Evolutionary conservation across 2,888 invertebrate species (phyloP).

Genomic region (Drosophila emarginata): DNA sequence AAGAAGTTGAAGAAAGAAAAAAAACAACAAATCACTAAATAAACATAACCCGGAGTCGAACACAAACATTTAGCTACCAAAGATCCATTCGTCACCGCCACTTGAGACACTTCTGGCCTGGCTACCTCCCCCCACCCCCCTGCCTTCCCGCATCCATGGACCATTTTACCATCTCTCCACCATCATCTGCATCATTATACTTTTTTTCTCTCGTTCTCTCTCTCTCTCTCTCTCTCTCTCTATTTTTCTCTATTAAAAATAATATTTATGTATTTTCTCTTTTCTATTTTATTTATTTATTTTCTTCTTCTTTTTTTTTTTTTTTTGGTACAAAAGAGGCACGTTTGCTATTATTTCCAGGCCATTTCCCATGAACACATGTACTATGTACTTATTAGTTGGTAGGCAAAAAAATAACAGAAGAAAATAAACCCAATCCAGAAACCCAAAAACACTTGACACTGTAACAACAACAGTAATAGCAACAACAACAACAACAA

Average conservation of each 20-base stretch:
- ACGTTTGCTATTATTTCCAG: conserved; percentile 75
- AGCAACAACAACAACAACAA: conserved; percentile 31
- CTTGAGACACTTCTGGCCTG: conserved; percentile 63
- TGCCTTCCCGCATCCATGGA: too few species aligned
- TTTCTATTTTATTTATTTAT: conserved; percentile 39
- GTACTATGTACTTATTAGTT: conserved; percentile 50
- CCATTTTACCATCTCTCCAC: not conserved
- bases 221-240: not conserved
- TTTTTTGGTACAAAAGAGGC: conserved; percentile 47
- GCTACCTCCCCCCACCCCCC: not conserved
- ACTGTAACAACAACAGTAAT: conserved; percentile 45
- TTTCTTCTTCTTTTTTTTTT: conserved; percentile 46
- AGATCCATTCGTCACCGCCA: conserved; percentile 54
- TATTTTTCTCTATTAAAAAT: conserved; percentile 59
- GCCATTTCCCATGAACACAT: conserved; percentile 76
- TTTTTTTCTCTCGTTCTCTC: not conserved
- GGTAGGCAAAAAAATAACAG: conserved; percentile 24
- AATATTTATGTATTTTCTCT: conserved; percentile 74
- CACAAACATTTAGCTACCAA: conserved; percentile 61
- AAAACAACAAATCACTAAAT: conserved; percentile 75
- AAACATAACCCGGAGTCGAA: conserved; percentile 63
- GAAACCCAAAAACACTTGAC: conserved; percentile 54
- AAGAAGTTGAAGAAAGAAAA: not conserved
- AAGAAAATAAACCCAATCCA: not conserved
- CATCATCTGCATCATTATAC: not conserved